Conservation (phyloP, 2,797 vertebrate genomes). For the Pelodytes ibericus region DNA sequence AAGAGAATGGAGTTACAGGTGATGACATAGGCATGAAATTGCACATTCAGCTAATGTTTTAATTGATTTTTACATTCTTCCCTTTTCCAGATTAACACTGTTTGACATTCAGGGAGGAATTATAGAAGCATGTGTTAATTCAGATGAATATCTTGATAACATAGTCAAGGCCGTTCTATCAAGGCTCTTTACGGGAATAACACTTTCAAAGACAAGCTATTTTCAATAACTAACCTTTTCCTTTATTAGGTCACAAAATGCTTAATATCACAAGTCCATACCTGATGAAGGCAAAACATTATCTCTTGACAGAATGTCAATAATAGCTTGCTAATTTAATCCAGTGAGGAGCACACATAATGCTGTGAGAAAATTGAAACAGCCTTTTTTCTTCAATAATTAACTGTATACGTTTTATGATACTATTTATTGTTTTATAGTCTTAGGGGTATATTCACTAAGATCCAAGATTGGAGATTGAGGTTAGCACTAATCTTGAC, state of each 20-base stretch:
- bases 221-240: slow-evolving; percentile 3
- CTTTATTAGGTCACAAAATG: slow-evolving; percentile 24
- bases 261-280: slow-evolving; percentile 24
- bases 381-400: background rate
- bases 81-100: slow-evolving; percentile 7
- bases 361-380: slow-evolving; percentile 7
- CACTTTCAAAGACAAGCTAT: slow-evolving; percentile 26
- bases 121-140: slow-evolving; percentile 6
- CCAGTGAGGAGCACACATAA: slow-evolving; percentile 2
- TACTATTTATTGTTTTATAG: background rate
- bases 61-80: slow-evolving; percentile 7
- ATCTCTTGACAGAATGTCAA: slow-evolving; percentile 28
- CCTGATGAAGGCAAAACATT: slow-evolving; percentile 23
- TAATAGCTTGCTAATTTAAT: slow-evolving; percentile 29
- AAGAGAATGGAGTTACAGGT: background rate
- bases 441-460: too few relatives aligned
- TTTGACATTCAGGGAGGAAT: slow-evolving; percentile 11
- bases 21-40: slow-evolving; percentile 7
- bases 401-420: background rate
- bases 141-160: slow-evolving; percentile 1
- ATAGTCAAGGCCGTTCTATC: slow-evolving; percentile 1
- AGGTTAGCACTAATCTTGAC: too few relatives aligned
- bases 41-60: slow-evolving; percentile 14
- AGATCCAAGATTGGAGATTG: too few relatives aligned
- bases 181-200: slow-evolving; percentile 22